These are phyloP conservation scores for Apeltes quadracus DNA, from an alignment of 2,113 vertebrate genomes.

Conservation along the genomic window DNA sequence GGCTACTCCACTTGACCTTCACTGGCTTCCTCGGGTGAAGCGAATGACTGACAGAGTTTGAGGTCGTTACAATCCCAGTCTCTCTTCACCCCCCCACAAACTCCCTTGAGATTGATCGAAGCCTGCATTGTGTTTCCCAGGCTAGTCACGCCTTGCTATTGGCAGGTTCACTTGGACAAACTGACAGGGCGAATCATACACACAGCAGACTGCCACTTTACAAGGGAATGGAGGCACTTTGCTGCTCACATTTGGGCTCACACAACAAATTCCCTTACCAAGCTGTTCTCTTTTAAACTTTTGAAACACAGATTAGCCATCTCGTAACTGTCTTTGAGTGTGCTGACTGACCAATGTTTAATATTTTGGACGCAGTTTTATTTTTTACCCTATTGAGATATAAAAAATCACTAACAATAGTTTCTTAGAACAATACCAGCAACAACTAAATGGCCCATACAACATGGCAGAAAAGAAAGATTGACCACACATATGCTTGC, in stretches of 20 bases:
- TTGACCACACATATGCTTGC: neutral
- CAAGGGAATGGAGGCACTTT: constrained; percentile 8
- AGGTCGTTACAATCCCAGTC: constrained; percentile 51
- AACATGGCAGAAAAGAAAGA: neutral
- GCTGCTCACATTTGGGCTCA: neutral
- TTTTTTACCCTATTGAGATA: neutral
- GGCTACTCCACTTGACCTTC: constrained; percentile 61
- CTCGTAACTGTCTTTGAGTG: neutral
- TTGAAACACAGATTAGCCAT: neutral
- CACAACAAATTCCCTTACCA: neutral
- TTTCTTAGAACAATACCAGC: neutral
- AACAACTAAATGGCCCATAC: neutral
- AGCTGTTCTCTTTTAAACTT: neutral
- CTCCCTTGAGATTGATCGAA: constrained; percentile 46
- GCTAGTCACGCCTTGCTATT: constrained; percentile 69
- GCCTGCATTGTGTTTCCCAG: constrained; percentile 53
- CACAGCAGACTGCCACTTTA: constrained; percentile 34
- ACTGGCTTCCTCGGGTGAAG: constrained; percentile 29
- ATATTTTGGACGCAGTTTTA: neutral
- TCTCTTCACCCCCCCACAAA: neutral
- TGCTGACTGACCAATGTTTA: neutral
- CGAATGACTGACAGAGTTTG: constrained; percentile 39
- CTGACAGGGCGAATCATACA: constrained; percentile 67
- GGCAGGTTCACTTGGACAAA: constrained; percentile 72
- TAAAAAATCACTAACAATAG: neutral